Conservation (phyloP, 2,888 invertebrate species). For the Sipha maydis region DNA sequence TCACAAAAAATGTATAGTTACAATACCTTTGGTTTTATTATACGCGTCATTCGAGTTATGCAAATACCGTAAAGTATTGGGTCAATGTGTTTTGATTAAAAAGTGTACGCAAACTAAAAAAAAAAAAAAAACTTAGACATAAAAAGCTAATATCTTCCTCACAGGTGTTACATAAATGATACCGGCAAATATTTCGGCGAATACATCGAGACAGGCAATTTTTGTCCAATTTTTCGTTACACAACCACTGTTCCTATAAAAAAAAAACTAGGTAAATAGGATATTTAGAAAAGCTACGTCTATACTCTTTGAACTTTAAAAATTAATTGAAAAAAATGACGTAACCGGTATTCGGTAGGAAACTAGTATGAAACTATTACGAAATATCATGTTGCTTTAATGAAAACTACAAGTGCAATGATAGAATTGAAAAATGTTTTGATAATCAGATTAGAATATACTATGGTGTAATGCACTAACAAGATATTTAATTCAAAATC, state of each 20-base stretch:
- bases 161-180: slow-evolving; percentile 47
- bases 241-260: neutral
- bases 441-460: too few species aligned
- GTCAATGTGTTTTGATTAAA: neutral
- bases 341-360: neutral
- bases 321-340: too few species aligned
- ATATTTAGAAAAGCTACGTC: neutral
- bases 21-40: neutral
- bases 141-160: slow-evolving; percentile 15
- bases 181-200: neutral
- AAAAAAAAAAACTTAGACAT: slow-evolving; percentile 10
- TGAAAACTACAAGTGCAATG: too few species aligned
- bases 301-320: too few species aligned
- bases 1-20: neutral
- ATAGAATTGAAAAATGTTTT: too few species aligned
- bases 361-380: too few species aligned
- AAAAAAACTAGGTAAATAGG: neutral
- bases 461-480: too few species aligned
- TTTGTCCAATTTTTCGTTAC: neutral
- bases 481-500: too few species aligned
- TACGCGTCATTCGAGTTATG: neutral
- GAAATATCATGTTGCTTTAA: too few species aligned
- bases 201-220: neutral
- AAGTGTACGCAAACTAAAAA: neutral
- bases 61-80: neutral